Evolutionary conservation across 2,113 vertebrate genomes (phyloP).

Genomic region (Myotis davidii): DNA sequence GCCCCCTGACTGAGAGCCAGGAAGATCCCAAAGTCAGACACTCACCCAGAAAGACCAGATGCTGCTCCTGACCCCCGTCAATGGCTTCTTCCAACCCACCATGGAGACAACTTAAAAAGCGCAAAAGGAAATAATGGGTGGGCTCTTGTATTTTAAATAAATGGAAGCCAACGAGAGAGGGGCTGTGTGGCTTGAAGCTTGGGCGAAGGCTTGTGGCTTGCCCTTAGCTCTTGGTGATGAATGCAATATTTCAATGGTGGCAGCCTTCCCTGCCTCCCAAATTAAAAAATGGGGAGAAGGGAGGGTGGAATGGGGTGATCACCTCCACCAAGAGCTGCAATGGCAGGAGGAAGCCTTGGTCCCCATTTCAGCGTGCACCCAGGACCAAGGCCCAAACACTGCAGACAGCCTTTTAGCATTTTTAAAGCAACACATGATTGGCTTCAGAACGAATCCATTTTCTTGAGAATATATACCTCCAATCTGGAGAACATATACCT

Average conservation of each 20-base stretch:
- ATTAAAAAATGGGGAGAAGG: rapidly evolving
- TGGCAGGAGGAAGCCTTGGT: too few relatives aligned
- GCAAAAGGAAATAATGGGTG: not conserved
- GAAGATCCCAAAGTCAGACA: not conserved
- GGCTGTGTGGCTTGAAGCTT: not conserved
- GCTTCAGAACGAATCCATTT: not conserved
- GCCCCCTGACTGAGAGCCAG: not conserved
- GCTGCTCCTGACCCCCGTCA: not conserved
- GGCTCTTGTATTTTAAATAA: not conserved
- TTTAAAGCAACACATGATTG: rapidly evolving
- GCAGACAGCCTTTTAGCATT: rapidly evolving
- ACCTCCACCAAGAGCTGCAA: rapidly evolving
- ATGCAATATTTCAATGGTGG: not conserved
- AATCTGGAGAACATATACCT: not conserved
- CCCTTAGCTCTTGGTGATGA: not conserved
- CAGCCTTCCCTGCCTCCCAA: not conserved
- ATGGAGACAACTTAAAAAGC: not conserved
- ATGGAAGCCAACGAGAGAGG: not conserved
- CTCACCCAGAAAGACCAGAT: not conserved
- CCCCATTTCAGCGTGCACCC: not conserved
- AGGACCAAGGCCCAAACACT: too few relatives aligned
- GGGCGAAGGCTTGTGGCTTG: not conserved
- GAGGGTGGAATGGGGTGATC: rapidly evolving
- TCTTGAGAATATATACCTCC: not conserved
- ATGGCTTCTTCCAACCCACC: not conserved